phyloP scores from a whole-genome alignment of 53 echinoderm and acorn worm species.

The Astropecten irregularis region DNA sequence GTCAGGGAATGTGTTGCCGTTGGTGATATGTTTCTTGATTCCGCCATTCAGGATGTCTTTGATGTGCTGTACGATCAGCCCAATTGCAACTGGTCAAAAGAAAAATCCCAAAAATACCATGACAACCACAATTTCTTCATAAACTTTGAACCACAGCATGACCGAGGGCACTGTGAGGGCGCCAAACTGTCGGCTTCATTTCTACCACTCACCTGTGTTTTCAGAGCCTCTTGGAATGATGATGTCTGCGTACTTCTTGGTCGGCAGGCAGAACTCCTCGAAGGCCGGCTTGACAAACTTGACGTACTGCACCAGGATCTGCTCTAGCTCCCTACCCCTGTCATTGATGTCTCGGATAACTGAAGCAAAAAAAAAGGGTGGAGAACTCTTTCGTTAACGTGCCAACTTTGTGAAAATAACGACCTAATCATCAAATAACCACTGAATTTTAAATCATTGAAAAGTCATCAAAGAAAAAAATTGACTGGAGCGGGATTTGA shows the following conservation, averaged over 20 bases:
- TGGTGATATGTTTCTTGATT: conserved; percentile 70
- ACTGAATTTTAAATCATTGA: too few relatives aligned
- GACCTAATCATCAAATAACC: too few relatives aligned
- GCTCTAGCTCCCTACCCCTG: conserved; percentile 89
- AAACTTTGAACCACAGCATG: not conserved
- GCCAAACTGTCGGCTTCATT: not conserved
- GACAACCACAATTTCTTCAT: not conserved
- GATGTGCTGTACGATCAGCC: conserved; percentile 95
- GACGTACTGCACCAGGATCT: conserved; percentile 89
- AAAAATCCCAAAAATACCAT: not conserved
- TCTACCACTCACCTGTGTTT: conserved; percentile 90
- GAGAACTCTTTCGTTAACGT: too few relatives aligned
- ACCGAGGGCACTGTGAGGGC: not conserved
- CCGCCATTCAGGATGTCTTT: conserved; percentile 93
- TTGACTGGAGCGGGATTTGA: too few relatives aligned
- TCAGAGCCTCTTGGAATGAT: conserved; percentile 99
- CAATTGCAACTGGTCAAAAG: conserved; percentile 79
- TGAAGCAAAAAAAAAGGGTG: conserved; percentile 2
- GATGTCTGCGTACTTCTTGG: conserved; percentile 99
- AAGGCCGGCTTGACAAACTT: conserved; percentile 98
- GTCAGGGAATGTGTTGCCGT: conserved; percentile 63
- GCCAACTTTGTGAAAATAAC: too few relatives aligned
- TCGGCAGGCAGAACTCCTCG: conserved; percentile 99
- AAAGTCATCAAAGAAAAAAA: too few relatives aligned
- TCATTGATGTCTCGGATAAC: conserved; percentile 92